Conservation (phyloP, 2,113 vertebrate species). For the Colistium nudipinnis region DNA sequence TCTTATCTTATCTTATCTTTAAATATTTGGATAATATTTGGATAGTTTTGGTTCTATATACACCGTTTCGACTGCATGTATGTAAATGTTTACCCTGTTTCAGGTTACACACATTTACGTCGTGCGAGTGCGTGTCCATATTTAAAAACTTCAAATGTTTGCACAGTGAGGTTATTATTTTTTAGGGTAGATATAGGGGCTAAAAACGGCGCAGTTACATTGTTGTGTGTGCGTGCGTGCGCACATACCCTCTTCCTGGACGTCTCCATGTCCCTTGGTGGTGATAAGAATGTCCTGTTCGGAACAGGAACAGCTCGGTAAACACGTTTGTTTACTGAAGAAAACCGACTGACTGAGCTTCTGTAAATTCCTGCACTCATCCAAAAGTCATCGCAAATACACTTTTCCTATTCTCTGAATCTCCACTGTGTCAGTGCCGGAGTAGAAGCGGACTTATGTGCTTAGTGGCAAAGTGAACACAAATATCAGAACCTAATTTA, state of each 20-base stretch:
- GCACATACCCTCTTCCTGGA: conserved; percentile 41
- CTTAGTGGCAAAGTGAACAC: too few species aligned
- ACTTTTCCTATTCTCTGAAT: background rate
- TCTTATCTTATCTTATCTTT: too few species aligned
- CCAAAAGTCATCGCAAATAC: conserved; percentile 2
- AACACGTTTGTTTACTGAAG: conserved; percentile 61
- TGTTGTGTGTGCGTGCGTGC: background rate
- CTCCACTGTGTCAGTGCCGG: background rate
- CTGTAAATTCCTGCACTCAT: conserved; percentile 22
- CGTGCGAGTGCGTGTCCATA: background rate
- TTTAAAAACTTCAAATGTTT: conserved; percentile 54
- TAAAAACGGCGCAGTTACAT: conserved; percentile 18
- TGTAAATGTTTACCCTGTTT: conserved; percentile 48
- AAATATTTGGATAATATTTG: too few species aligned
- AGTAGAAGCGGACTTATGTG: background rate
- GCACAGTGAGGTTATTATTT: conserved; percentile 27
- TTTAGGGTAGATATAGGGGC: too few species aligned
- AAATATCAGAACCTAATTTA: too few species aligned
- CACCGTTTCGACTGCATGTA: background rate
- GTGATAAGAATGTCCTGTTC: conserved; percentile 68
- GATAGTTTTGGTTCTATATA: too few species aligned
- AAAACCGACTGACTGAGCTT: conserved; percentile 35
- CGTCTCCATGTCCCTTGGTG: conserved; percentile 42
- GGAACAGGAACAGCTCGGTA: conserved; percentile 60
- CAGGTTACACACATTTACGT: background rate